Evolutionary conservation across 1,140 invertebrate genomes (phyloP).

Genomic region (Lasioglossum albipes): DNA sequence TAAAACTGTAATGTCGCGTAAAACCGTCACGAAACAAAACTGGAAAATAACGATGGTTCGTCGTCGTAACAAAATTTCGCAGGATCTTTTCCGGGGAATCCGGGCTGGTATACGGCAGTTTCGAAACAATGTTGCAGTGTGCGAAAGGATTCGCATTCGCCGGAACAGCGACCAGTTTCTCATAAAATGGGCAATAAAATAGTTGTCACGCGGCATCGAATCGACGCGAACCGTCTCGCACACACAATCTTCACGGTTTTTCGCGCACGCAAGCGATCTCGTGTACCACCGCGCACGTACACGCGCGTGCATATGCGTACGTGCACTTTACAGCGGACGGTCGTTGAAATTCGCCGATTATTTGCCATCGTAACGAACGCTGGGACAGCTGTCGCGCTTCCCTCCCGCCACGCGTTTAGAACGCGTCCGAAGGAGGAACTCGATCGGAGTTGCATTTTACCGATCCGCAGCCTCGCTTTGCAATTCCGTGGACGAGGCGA

Average conservation of each 20-base stretch:
- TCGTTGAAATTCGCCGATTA: background rate
- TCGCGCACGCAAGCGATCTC: background rate
- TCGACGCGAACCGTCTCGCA: constrained; percentile 13
- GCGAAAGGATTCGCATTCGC: too few species aligned
- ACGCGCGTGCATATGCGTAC: too few species aligned
- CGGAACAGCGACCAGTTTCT: background rate
- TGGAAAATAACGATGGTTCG: too few species aligned
- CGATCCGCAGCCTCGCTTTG: constrained; percentile 17
- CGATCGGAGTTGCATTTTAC: constrained; percentile 18
- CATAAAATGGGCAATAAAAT: constrained; percentile 37
- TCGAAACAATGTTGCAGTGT: background rate
- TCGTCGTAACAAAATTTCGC: too few species aligned
- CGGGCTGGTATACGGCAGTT: background rate
- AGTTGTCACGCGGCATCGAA: constrained; percentile 30
- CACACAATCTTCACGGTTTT: constrained; percentile 1
- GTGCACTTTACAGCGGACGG: too few species aligned
- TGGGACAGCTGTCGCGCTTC: background rate
- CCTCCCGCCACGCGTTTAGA: background rate
- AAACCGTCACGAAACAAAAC: too few species aligned
- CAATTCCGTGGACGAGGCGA: constrained; percentile 42
- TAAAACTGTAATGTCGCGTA: too few species aligned
- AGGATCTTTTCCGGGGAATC: background rate
- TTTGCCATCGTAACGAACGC: background rate
- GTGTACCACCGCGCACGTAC: too few species aligned
- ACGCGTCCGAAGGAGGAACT: background rate